Conservation (phyloP, 64 coral and sea anemone species). For the Hydrozoanthus tunicans region DNA sequence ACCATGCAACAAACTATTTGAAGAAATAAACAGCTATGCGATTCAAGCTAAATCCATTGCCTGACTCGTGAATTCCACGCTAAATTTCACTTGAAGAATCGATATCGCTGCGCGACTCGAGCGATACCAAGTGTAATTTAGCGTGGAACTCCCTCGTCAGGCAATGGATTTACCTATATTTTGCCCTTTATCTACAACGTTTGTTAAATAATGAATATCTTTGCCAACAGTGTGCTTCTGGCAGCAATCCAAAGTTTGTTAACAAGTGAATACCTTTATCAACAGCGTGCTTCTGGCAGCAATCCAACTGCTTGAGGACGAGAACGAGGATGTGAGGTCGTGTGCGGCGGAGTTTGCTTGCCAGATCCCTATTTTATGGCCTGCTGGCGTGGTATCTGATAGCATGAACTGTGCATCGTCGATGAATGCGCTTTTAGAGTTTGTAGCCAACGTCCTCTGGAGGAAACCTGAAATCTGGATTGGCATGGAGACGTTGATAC, state of each 20-base stretch:
- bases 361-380: conserved; percentile 23
- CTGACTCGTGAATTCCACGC: no score
- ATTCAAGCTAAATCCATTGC: no score
- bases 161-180: no score
- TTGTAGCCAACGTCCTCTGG: conserved; percentile 54
- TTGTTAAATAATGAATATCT: neutral
- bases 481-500: conserved; percentile 58
- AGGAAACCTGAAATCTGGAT: conserved; percentile 55
- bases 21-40: no score
- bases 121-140: no score
- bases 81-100: no score
- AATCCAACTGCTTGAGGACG: conserved; percentile 71
- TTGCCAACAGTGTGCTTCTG: conserved; percentile 37
- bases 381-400: neutral
- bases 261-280: neutral
- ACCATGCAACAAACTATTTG: no score
- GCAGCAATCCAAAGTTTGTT: neutral
- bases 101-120: no score
- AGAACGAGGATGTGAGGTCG: conserved; percentile 66
- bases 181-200: neutral
- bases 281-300: conserved; percentile 55
- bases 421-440: conserved; percentile 50
- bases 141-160: no score
- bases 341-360: conserved; percentile 59
- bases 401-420: conserved; percentile 58